These are phyloP conservation scores for Euclidia mi DNA, from an alignment of 2,888 invertebrate species.

Conservation along the genomic window DNA sequence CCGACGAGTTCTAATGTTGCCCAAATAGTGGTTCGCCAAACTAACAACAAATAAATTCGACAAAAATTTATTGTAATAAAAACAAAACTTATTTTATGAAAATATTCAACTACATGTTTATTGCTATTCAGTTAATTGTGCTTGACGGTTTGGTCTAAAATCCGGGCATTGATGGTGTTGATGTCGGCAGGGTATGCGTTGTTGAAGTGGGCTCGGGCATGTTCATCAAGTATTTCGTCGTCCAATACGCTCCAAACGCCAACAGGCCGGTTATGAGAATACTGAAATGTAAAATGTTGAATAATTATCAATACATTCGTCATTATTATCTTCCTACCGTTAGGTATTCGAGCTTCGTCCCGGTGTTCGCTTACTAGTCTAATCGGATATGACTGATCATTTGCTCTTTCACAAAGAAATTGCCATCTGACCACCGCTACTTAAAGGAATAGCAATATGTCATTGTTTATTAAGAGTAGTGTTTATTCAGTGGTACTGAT, in stretches of 20 bases:
- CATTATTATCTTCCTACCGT: too few species aligned
- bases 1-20: too few species aligned
- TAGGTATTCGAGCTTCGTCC: too few species aligned
- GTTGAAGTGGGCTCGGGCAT: constrained; percentile 25
- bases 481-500: too few species aligned
- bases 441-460: too few species aligned
- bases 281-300: constrained; percentile 56
- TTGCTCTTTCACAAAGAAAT: too few species aligned
- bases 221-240: constrained; percentile 63
- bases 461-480: too few species aligned
- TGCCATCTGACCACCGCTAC: too few species aligned
- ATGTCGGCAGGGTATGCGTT: neutral
- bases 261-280: constrained; percentile 76
- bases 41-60: neutral
- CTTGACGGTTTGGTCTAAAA: neutral
- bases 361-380: too few species aligned
- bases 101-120: constrained; percentile 10
- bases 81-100: constrained; percentile 4
- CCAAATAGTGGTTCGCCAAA: neutral
- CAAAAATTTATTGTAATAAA: constrained; percentile 14
- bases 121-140: constrained; percentile 7
- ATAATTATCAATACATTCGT: too few species aligned
- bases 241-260: constrained; percentile 79
- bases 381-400: too few species aligned
- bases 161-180: constrained; percentile 3